phyloP scores from a whole-genome alignment of 2,113 vertebrate species.

The Thalassoma bifasciatum region DNA sequence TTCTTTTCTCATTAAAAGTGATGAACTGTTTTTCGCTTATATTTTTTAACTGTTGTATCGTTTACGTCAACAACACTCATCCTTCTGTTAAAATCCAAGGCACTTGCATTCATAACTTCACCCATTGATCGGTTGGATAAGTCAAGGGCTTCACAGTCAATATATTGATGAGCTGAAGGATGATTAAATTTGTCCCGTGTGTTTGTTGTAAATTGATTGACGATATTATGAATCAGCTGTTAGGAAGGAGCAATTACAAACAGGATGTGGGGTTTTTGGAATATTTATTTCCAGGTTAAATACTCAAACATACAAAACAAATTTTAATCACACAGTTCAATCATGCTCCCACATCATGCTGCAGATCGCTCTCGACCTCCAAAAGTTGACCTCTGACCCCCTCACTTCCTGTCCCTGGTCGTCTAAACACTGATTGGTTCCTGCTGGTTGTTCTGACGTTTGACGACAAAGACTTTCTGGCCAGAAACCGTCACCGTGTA shows the following conservation, averaged over 20 bases:
- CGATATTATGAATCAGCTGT: no score
- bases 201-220: no score
- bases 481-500: conserved; percentile 89
- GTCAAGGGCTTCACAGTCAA: no score
- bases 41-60: no score
- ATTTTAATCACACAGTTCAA: not conserved
- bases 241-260: not conserved
- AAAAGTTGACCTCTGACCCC: not conserved
- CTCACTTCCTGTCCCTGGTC: not conserved
- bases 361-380: not conserved
- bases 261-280: not conserved
- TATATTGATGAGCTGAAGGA: no score
- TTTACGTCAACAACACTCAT: no score
- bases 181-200: no score
- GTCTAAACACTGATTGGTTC: conserved; percentile 84
- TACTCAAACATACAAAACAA: conserved; percentile 14
- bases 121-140: no score
- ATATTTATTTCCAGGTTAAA: conserved; percentile 7
- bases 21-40: no score
- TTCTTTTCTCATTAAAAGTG: not conserved
- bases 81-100: no score
- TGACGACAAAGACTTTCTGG: conserved; percentile 94
- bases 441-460: conserved; percentile 89
- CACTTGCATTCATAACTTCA: no score
- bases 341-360: not conserved